Conservation (phyloP, 2,797 vertebrate species). For the Cirrhinus molitorella region DNA sequence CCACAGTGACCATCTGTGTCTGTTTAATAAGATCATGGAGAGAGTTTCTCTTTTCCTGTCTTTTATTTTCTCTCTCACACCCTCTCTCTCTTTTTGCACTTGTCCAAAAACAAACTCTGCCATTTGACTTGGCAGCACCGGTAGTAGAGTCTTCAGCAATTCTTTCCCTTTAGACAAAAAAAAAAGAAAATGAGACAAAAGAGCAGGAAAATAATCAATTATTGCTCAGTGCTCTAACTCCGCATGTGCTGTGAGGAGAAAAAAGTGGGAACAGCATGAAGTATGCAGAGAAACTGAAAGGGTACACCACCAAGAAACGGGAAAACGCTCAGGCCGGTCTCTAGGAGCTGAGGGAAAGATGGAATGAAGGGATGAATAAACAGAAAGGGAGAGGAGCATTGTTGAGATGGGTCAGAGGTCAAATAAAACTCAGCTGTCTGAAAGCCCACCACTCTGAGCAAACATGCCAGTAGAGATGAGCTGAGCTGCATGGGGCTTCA, state of each 20-base stretch:
- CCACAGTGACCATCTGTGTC: conserved; percentile 35
- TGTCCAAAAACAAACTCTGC: conserved; percentile 78
- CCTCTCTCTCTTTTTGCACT: conserved; percentile 65
- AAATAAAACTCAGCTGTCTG: conserved; percentile 40
- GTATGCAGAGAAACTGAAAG: background rate
- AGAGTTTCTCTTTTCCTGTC: conserved; percentile 35
- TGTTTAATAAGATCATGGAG: conserved; percentile 49
- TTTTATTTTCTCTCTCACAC: conserved; percentile 26
- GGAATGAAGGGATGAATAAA: conserved; percentile 44
- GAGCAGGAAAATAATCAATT: conserved; percentile 25
- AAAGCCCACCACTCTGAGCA: conserved; percentile 47
- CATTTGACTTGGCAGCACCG: conserved; percentile 77
- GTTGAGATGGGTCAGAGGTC: conserved; percentile 44
- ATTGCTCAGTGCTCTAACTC: conserved; percentile 24
- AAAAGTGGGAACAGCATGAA: background rate
- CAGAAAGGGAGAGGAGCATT: conserved; percentile 46
- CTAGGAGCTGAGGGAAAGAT: conserved; percentile 50
- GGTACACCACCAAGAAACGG: conserved; percentile 17
- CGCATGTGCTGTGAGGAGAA: conserved; percentile 10
- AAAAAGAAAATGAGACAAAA: conserved; percentile 31
- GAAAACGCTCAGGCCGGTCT: background rate
- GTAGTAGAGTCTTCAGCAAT: conserved; percentile 68
- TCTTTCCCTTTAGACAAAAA: conserved; percentile 69
- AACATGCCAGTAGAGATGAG: conserved; percentile 40
- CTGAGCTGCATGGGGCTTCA: conserved; percentile 30